Base-by-base conservation (phyloP, 2,797 vertebrate species). In the Neosilurus hyrtlii region DNA sequence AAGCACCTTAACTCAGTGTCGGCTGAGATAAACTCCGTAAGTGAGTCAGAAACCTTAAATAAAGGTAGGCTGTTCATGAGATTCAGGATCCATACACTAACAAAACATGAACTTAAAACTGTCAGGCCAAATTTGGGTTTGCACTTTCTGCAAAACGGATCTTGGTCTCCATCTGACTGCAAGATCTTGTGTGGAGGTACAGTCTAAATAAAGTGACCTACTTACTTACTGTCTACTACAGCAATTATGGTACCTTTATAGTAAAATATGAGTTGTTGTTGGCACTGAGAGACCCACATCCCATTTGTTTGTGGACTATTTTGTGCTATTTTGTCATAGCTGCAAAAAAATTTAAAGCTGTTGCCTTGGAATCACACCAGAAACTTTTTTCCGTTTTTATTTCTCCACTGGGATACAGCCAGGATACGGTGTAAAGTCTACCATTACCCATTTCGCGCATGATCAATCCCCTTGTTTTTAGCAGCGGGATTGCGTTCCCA, bases 391-490 rank as follows among this genome's bases (percentile, higher is more conserved):
- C n/a, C 35, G n/a, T 68, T 72, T 49, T 82, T 37, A 26, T 84
- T 56, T 72, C 49, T 73, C 82, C 72, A 75, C 67, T 49, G 81
- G 84, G 83, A 84, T 84, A 73, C 84, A 71, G 57, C 54, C 37
- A 79, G 83, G 80, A 83, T 83, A 49, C 16, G 24, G 49, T 66
- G 71, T 70, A 63, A 85, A 85, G 68, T 57, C 9, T 73, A 70
- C 85, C 67, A 88, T 88, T 88, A 83, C 74, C 81, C 54, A 85
- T 85, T 88, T 85, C 26, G 57, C 12, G 82, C 87, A 86, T 83
- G 79, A 62, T 82, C 81, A 57, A 51, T 57, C 54, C 78, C 86
- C 66, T 90, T 91, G 84, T 91, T 90, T 82, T 86, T 89, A 89
- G 65, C 81, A 73, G 78, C 85, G 86, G 88, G 82, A 86, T 91